Evolutionary conservation across 2,888 invertebrate genomes (phyloP), one percentile per base, ranked within the genome.

Genomic region (Euplexia lucipara): DNA sequence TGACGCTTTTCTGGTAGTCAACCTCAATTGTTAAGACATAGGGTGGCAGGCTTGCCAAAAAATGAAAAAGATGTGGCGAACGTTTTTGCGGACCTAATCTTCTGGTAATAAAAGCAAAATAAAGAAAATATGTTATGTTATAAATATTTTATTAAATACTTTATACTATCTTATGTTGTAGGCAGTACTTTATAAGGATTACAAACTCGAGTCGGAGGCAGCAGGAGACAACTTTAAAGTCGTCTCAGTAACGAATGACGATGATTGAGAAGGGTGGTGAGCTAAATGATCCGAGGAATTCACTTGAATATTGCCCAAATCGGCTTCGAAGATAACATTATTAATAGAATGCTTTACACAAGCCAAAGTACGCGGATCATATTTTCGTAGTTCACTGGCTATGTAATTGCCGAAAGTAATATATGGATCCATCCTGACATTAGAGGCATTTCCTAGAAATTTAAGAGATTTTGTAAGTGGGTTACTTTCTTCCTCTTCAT

Each of bases 391-490:
- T 62, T 42, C 48, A 48, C 41, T 61, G n/a, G 32, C 32, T 45
- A 62, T 39, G 18, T 63, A 48, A 62, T 48, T 62, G n/a, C 61
- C 62, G 62, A 47, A 62, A 41, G n/a, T 34, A 34, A 26, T 34
- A 34, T 48, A 48, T 0, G 39, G 12, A 48, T 62, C 62, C 2
- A 22, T 61, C 22, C 9, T 0, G 12, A 9, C 18, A 12, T n/a
- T 32, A 12, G 10, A 34, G 10, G 10, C 10, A 39, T 37, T 37
- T 45, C 20, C 10, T 32, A 60, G 20, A 26, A 16, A 35, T 30
- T 61, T 44, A 16, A 45, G 35, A 18, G 47, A 61, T 37, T 45
- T 20, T 10, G 37, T 14, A 9, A 32, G 30, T 8, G 44, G 8
- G 1, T 8, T 37, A 20, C 30, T 16, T 14, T 47, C 22, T 34